Conservation (phyloP, 1,140 invertebrate species). For the Thaumetopoea pityocampa region DNA sequence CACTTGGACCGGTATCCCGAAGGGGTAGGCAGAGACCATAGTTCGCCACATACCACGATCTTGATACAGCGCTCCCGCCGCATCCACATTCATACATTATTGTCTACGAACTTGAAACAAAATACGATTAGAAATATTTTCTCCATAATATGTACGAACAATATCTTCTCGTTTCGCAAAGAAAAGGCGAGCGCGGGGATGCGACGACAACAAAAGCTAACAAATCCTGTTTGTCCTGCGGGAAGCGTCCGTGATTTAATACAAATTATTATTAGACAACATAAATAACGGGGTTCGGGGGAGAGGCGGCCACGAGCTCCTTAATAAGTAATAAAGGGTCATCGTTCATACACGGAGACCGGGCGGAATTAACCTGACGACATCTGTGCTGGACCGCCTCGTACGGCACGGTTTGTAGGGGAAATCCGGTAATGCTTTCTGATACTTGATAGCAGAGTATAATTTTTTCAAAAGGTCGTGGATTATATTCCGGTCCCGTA, state of each 20-base stretch:
- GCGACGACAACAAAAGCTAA: conserved; percentile 61
- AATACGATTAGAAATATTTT: conserved; percentile 29
- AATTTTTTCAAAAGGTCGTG: too few relatives aligned
- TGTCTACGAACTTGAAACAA: conserved; percentile 11
- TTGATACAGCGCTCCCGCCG: too few relatives aligned
- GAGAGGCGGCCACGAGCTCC: conserved; percentile 44
- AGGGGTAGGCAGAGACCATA: too few relatives aligned
- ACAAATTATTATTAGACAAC: conserved; percentile 75
- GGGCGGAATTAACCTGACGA: conserved; percentile 55
- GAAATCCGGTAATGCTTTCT: too few relatives aligned
- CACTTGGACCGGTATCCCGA: too few relatives aligned
- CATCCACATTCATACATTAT: too few relatives aligned
- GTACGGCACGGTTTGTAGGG: too few relatives aligned
- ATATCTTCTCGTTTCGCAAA: conserved; percentile 28
- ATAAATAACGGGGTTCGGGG: conserved; percentile 68
- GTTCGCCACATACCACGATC: too few relatives aligned
- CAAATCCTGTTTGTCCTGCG: conserved; percentile 66
- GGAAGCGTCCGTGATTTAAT: conserved; percentile 69
- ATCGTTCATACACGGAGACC: conserved; percentile 54
- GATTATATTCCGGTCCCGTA: too few relatives aligned
- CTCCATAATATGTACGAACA: conserved; percentile 33
- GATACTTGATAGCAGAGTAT: too few relatives aligned
- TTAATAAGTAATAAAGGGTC: conserved; percentile 76
- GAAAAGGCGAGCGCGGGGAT: conserved; percentile 19
- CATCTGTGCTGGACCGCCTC: too few relatives aligned